These are phyloP conservation scores for Mellilla xanthometata DNA, from an alignment of 2,888 invertebrate genomes.

Conservation along the genomic window DNA sequence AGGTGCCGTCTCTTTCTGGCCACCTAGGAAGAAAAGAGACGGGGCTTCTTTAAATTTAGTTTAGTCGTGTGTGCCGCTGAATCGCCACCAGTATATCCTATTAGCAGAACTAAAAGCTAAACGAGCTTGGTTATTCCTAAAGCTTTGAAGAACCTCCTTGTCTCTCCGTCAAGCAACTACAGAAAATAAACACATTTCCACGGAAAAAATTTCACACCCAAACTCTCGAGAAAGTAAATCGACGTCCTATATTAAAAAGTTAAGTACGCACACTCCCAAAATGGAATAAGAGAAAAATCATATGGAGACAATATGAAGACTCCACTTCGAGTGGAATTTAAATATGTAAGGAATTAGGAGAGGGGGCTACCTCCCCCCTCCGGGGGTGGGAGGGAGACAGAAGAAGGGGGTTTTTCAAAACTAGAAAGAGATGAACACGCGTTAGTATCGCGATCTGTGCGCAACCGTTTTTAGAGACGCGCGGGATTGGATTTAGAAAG, in stretches of 20 bases:
- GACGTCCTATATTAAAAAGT: constrained; percentile 31
- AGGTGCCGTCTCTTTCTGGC: too few species aligned
- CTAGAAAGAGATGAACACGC: constrained; percentile 82
- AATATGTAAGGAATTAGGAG: constrained; percentile 83
- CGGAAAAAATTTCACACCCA: not conserved
- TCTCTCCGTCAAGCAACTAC: too few species aligned
- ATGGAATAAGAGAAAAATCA: constrained; percentile 58
- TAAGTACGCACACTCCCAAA: constrained; percentile 25
- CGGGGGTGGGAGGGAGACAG: constrained; percentile 27
- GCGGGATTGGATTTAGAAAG: constrained; percentile 39
- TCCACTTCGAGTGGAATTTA: constrained; percentile 77
- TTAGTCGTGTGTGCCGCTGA: too few species aligned
- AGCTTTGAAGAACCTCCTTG: too few species aligned
- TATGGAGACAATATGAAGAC: constrained; percentile 78
- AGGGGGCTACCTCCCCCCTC: constrained; percentile 40
- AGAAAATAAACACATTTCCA: too few species aligned
- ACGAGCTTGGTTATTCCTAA: too few species aligned
- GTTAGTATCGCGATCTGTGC: constrained; percentile 78
- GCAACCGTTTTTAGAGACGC: constrained; percentile 35
- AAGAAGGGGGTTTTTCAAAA: constrained; percentile 72
- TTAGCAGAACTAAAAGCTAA: too few species aligned
- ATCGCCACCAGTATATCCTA: too few species aligned
- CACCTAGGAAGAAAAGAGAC: too few species aligned
- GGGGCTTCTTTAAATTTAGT: too few species aligned
- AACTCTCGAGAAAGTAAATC: constrained; percentile 9